These are phyloP conservation scores for Chaenogobius annularis DNA, from an alignment of 2,113 vertebrate species.

Conservation along the genomic window DNA sequence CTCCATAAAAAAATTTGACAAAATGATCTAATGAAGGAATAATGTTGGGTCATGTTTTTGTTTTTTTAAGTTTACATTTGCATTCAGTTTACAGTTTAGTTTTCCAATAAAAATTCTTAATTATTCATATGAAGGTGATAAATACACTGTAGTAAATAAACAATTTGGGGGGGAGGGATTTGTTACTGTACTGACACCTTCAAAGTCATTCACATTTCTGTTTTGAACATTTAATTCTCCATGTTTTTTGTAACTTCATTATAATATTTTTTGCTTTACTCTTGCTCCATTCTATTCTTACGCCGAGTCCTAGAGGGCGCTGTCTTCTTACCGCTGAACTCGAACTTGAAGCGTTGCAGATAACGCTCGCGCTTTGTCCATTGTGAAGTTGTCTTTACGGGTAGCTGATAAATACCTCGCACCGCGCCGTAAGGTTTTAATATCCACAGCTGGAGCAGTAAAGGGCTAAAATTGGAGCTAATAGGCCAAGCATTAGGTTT, in stretches of 20 bases:
- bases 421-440: slow-evolving; percentile 41
- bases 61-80: neutral
- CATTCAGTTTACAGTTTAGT: neutral
- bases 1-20: too few relatives aligned
- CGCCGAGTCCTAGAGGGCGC: slow-evolving; percentile 12
- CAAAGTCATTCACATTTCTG: neutral
- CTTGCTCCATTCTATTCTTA: neutral
- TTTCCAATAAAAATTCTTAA: neutral
- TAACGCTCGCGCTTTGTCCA: slow-evolving; percentile 8
- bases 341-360: neutral
- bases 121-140: neutral
- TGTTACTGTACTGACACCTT: neutral
- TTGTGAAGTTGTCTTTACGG: slow-evolving; percentile 39
- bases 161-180: neutral
- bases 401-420: slow-evolving; percentile 55
- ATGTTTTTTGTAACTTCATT: too few relatives aligned
- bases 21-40: too few relatives aligned
- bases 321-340: neutral
- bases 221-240: neutral
- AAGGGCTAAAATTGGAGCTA: slow-evolving; percentile 53
- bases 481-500: slow-evolving; percentile 53
- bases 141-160: neutral
- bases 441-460: slow-evolving; percentile 57
- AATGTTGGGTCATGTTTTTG: too few relatives aligned
- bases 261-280: too few relatives aligned